Percentiles rank a stretch among this genome's conserved stretches.
Conservation (phyloP, 2,113 vertebrate species). For the Oncorhynchus mykiss region DNA sequence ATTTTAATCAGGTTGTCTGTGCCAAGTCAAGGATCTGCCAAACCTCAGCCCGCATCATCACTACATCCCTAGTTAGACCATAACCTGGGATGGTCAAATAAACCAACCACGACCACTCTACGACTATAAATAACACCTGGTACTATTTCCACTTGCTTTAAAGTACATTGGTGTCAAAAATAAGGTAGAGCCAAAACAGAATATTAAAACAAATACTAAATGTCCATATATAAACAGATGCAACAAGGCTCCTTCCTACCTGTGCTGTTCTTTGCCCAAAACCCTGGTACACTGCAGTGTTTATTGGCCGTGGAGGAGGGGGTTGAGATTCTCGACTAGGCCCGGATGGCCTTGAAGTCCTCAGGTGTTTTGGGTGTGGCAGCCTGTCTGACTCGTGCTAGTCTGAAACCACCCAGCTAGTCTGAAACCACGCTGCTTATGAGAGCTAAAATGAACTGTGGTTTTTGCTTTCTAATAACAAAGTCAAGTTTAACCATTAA, state of each 20-base stretch:
- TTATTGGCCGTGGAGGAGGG: too few species aligned
- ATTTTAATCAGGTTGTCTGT: background rate
- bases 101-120: too few species aligned
- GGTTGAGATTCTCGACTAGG: conserved; percentile 23
- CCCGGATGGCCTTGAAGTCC: conserved; percentile 62
- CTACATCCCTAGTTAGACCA: background rate
- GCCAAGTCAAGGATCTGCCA: background rate
- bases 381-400: conserved; percentile 58
- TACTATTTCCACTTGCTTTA: background rate
- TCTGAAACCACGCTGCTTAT: too few species aligned
- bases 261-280: background rate
- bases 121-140: too few species aligned
- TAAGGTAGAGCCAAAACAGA: background rate
- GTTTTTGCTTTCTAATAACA: too few species aligned
- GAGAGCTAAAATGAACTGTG: too few species aligned
- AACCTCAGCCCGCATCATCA: background rate
- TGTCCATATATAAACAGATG: background rate
- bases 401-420: conserved; percentile 6
- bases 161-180: background rate
- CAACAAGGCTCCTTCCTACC: background rate
- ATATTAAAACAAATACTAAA: background rate
- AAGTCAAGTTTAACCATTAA: too few species aligned
- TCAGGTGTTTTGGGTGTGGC: conserved; percentile 56
- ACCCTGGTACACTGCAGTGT: too few species aligned
- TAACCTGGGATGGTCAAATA: too few species aligned